Percentiles rank a stretch among this genome's conserved stretches.
phyloP scores from a whole-genome alignment of 37 sponge, comb jelly and placozoan species.

The Theonella swinhoei region DNA sequence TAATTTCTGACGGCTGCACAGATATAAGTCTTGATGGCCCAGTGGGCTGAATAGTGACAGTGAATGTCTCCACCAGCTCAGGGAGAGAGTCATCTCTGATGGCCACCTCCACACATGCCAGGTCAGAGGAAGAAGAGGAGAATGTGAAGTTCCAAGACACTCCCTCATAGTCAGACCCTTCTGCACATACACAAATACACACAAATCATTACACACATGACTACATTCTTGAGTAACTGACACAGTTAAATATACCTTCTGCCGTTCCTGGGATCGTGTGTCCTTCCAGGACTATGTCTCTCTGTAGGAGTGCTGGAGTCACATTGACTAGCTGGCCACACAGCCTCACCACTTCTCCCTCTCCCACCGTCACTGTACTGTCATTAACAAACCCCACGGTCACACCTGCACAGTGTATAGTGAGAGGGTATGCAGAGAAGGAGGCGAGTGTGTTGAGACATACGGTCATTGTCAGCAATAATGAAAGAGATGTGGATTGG shows the following conservation, averaged over 20 bases:
- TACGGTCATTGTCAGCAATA: not conserved
- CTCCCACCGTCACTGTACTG: not conserved
- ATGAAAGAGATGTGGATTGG: not conserved
- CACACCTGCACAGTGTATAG: not conserved
- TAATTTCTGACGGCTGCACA: too few relatives aligned
- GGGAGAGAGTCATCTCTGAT: not conserved
- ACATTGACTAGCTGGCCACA: not conserved
- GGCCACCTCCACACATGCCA: not conserved
- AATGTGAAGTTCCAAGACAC: too few relatives aligned
- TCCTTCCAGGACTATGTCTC: not conserved
- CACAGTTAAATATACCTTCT: not conserved
- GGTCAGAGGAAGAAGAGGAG: too few relatives aligned
- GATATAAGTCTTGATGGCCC: too few relatives aligned
- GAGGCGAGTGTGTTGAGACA: too few relatives aligned
- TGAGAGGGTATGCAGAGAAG: not conserved
- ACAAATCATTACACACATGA: too few relatives aligned
- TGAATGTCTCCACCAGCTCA: too few relatives aligned
- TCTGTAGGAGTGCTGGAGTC: not conserved
- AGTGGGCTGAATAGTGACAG: too few relatives aligned
- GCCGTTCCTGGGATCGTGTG: not conserved
- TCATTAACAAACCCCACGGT: not conserved
- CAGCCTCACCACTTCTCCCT: not conserved
- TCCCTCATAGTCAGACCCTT: too few relatives aligned
- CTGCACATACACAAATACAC: too few relatives aligned
- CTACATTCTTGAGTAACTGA: too few relatives aligned